Conservation (phyloP, 2,797 vertebrate species). For the Rhincodon typus region DNA sequence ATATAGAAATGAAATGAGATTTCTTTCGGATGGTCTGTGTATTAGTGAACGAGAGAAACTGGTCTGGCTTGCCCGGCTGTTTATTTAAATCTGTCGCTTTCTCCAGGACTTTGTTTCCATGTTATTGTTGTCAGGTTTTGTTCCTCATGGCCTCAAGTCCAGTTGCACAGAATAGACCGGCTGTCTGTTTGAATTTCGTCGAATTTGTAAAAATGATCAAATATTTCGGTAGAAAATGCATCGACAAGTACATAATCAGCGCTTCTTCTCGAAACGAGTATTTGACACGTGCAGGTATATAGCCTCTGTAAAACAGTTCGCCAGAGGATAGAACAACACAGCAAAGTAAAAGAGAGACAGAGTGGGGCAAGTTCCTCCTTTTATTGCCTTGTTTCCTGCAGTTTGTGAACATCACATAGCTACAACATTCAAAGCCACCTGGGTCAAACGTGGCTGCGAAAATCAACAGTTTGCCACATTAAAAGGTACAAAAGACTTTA, state of each 20-base stretch:
- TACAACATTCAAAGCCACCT: constrained; percentile 66
- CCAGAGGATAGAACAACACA: background rate
- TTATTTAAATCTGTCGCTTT: background rate
- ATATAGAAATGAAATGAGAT: background rate
- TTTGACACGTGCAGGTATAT: background rate
- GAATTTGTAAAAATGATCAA: background rate
- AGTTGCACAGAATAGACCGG: background rate
- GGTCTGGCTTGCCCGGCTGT: background rate
- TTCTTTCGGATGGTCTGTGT: background rate
- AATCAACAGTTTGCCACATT: constrained; percentile 95
- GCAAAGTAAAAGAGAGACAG: background rate
- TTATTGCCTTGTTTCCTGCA: constrained; percentile 55
- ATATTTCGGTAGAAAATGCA: background rate
- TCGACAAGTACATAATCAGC: background rate
- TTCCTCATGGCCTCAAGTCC: background rate
- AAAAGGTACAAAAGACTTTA: constrained; percentile 65
- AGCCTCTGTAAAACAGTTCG: background rate
- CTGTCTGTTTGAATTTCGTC: background rate
- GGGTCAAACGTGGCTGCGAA: constrained; percentile 79
- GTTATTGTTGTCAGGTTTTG: background rate
- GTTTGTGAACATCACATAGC: constrained; percentile 70
- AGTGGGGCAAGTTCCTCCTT: background rate
- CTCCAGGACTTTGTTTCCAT: background rate
- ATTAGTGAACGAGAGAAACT: background rate
- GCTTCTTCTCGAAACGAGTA: background rate